Evolutionary conservation across 1,140 invertebrate genomes (phyloP).

Genomic region (Steinernema feltiae): DNA sequence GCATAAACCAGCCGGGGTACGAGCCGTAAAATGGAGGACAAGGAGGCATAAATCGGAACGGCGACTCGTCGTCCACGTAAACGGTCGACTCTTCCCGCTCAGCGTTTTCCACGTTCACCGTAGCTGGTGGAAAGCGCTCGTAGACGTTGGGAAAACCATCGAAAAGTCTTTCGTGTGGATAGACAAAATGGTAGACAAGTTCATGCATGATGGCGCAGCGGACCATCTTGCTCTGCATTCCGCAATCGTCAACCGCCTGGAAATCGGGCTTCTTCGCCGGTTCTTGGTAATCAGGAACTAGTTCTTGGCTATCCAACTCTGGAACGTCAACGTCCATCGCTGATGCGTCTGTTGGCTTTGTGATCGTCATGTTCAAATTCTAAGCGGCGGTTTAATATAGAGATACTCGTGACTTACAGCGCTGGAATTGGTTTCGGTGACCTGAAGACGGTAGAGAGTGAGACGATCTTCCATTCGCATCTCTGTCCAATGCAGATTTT

Average conservation of each 20-base stretch:
- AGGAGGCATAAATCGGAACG: constrained; percentile 30
- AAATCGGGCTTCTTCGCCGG: constrained; percentile 11
- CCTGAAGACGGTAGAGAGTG: background rate
- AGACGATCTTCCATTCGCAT: background rate
- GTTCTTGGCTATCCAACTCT: background rate
- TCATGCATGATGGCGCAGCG: constrained; percentile 37
- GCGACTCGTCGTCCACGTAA: constrained; percentile 30
- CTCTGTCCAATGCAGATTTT: background rate
- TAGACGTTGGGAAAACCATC: constrained; percentile 21
- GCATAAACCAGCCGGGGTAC: constrained; percentile 36
- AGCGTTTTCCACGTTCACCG: constrained; percentile 8
- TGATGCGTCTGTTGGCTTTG: background rate
- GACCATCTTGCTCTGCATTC: constrained; percentile 40
- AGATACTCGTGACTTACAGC: background rate
- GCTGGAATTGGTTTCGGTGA: background rate
- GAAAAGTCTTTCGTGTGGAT: constrained; percentile 15
- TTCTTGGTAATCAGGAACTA: background rate
- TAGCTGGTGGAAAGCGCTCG: constrained; percentile 33
- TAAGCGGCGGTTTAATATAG: too few species aligned
- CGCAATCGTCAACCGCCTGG: constrained; percentile 24
- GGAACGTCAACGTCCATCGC: background rate
- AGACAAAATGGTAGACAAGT: constrained; percentile 36
- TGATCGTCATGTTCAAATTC: too few species aligned
- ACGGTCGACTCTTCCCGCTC: constrained; percentile 15
- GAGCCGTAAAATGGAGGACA: constrained; percentile 20